Evolutionary conservation across 2,113 vertebrate species (phyloP), one percentile per base, ranked within the genome.

Genomic region (Notothenia rossii): DNA sequence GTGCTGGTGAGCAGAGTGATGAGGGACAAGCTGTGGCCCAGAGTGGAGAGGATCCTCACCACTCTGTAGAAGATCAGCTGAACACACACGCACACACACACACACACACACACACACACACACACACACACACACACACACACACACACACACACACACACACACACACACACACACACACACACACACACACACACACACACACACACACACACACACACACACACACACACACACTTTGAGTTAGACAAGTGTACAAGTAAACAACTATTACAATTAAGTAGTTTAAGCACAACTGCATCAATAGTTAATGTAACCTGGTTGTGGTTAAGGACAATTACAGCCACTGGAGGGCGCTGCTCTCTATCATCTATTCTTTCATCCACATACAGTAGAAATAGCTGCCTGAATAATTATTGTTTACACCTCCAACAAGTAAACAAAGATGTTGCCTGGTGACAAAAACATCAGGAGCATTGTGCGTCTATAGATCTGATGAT

Each of bases 1-100:
- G 97, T 96, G 86, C 97, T 97, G 0, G 96, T 98, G 82, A 97
- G 96, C 82, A 99, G 96, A 14, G 97, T 94, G 49, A 97, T 95
- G 3, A 99, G 96, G 18, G 98, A 99, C 0, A 98, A 96, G 91
- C 98, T 99, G 91, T 99, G 98, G 43, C 98, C 98, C 20, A 99
- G 95, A 0, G 97, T 98, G 92, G 99, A 97, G 59, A 99, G 91
- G 22, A 96, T 95, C 93, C 95, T 97, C 89, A 99, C 97, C 0
- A 97, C 96, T 0, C 95, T 92, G 71, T 97, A 99, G 94, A 97
- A 99, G 62, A 96, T 94, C 95, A 97, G 89, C 92, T 93, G 79
- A 0, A 84, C n/a, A 89, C 36, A 88, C 53, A 29, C 29, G 4
- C 29, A 0, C 25, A 25, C 25, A 3, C 25, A 25, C 25, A 25